phyloP scores from a whole-genome alignment of 2,888 invertebrate species.

The Polydrusus pterygomalis region DNA sequence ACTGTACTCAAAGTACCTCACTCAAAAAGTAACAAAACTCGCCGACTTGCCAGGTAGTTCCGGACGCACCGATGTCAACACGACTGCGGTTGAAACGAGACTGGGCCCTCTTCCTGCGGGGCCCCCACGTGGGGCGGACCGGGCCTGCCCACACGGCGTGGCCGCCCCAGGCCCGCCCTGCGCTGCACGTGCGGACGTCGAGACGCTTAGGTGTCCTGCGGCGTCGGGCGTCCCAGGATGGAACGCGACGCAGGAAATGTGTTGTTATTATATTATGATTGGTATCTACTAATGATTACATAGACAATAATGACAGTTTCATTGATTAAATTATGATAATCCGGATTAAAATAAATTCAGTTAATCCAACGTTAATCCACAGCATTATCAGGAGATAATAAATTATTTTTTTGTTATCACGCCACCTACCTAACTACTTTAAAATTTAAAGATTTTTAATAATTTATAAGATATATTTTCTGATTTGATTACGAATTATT shows the following conservation, averaged over 20 bases:
- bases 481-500: slow-evolving; percentile 2
- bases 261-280: slow-evolving; percentile 5
- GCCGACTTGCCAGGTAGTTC: neutral
- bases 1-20: slow-evolving; percentile 24
- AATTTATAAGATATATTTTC: neutral
- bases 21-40: slow-evolving; percentile 31
- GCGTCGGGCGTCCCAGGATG: slow-evolving; percentile 30
- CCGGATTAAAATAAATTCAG: neutral
- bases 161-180: slow-evolving; percentile 36
- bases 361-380: neutral
- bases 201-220: slow-evolving; percentile 42
- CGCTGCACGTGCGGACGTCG: slow-evolving; percentile 50
- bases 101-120: slow-evolving; percentile 37
- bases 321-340: slow-evolving; percentile 16
- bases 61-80: slow-evolving; percentile 21
- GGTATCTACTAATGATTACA: neutral
- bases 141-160: slow-evolving; percentile 51
- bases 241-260: slow-evolving; percentile 4
- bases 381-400: neutral
- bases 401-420: too few species aligned
- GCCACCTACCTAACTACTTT: neutral
- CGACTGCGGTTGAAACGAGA: slow-evolving; percentile 40
- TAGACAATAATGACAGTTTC: slow-evolving; percentile 1
- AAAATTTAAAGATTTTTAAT: neutral
- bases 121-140: slow-evolving; percentile 47